Evolutionary conservation across 2,797 vertebrate species (phyloP), one percentile per base, ranked within the genome.

Genomic region (Pangasius larnaudii): DNA sequence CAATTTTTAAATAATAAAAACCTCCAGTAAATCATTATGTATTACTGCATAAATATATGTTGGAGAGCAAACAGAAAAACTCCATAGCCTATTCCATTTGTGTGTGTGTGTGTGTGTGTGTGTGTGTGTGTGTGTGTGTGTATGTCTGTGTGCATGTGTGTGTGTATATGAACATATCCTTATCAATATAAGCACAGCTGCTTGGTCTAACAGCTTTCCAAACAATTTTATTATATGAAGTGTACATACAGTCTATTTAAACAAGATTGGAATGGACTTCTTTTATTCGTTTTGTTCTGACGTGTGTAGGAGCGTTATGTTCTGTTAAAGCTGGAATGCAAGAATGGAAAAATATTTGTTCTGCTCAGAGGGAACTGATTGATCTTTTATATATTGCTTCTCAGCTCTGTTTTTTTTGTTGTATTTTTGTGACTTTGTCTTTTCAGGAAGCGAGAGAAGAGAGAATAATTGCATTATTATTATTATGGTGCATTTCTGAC

Each of bases 131-230:
- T 78, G 75, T 33, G n/a, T 53, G 74, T 13, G 71, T 74, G 42
- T 75, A 22, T 77, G 74, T 51, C 42, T 77, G 74, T 77, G 46
- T 79, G 51, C 33, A 7, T 80, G 51, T 81, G 79, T 27, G 79
- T 14, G 79, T 42, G 24, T 46, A 36, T 42, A 36, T 49, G 27
- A 49, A 30, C 14, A 30, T 49, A 0, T 83, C n/a, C 81, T 83
- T 83, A 83, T 83, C 81, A 65, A 49, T 51, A 33, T 24, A 65
- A 22, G 42, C 16, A 67, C 81, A 83, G 81, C 81, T 83, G 81
- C 81, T 65, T 39, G 39, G 22, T 65, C 24, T 49, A 19, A 65
- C 27, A 30, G n/a, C 81, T 83, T 67, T 67, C 42, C 61, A 83
- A 67, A 67, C 14, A 51, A 51, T 22, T 49, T 22, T 49, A 83